These are phyloP conservation scores for Paratilapia polleni DNA, from an alignment of 2,113 vertebrate species.

Conservation along the genomic window DNA sequence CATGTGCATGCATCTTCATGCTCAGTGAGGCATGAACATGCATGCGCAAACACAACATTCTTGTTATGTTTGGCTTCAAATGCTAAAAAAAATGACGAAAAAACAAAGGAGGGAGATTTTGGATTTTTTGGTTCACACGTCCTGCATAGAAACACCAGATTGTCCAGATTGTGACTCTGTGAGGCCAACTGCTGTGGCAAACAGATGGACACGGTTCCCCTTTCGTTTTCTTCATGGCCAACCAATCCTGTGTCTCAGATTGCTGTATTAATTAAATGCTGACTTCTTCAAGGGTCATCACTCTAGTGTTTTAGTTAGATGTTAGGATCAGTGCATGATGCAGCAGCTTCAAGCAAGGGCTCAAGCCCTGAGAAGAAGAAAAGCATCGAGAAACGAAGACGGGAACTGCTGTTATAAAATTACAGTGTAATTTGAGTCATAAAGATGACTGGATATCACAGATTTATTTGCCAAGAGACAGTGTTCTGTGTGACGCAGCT, in stretches of 20 bases:
- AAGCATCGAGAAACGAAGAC: not conserved
- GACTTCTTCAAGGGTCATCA: constrained; percentile 12
- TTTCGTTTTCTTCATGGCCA: constrained; percentile 19
- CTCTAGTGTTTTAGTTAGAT: not conserved
- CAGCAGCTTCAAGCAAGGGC: constrained; percentile 2
- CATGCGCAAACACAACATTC: not conserved
- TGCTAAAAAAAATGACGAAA: not conserved
- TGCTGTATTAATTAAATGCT: constrained; percentile 39
- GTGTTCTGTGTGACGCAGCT: constrained; percentile 28
- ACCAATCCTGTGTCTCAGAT: not conserved
- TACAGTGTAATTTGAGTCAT: constrained; percentile 34
- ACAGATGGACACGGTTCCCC: constrained; percentile 48
- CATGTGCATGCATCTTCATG: constrained; percentile 19
- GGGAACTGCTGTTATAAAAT: constrained; percentile 5
- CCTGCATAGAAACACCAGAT: constrained; percentile 39
- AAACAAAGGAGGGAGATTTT: not conserved
- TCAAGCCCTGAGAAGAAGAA: not conserved
- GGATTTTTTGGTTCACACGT: constrained; percentile 1
- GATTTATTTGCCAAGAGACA: constrained; percentile 28
- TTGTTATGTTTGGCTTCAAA: not conserved
- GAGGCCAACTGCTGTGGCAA: constrained; percentile 44
- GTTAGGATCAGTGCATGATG: not conserved
- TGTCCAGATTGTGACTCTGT: constrained; percentile 6
- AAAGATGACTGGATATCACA: not conserved
- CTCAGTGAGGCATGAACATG: not conserved